Evolutionary conservation across 1,140 invertebrate genomes (phyloP), one percentile per base, ranked within the genome.

Genomic region (Papilio polytes): DNA sequence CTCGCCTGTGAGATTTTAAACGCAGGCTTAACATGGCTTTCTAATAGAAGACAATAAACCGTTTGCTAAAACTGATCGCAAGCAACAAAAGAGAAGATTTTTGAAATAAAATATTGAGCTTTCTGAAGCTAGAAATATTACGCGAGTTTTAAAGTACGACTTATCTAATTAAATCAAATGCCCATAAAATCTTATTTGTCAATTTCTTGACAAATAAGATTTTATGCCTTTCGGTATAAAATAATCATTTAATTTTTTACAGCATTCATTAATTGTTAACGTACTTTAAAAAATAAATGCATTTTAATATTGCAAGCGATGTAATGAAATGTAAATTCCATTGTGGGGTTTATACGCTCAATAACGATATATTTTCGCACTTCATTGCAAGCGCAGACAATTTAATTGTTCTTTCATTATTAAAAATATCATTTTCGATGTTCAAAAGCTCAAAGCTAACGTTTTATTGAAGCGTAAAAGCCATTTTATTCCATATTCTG

Each of bases 321-420:
- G 22, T 26, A 63, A 63, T 63, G 59, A 63, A 63, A 63, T 22
- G 10, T 26, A 13, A 26, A 63, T 12, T 63, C 59, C 59, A 63
- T 63, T 63, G 59, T 26, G 8, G 59, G 59, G 20, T 26, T 63
- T 63, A 26, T 26, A 63, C 59, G 59, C 22, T 63, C 20, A 8
- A 63, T 26, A 26, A 63, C 59, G 26, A 63, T 63, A 63, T 63
- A 26, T 63, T 63, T 63, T 26, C 22, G 26, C 59, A 20, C 59
- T 63, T 63, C 20, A 63, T 63, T 63, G 59, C 59, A 26, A 63
- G 59, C 9, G 22, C 59, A 63, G 22, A 63, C 22, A 63, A 63
- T 63, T 63, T 63, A 63, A 63, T 63, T 63, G 59, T 63, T 63
- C 59, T 26, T 63, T 59, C 56, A 59, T 63, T 3, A 26, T 63